Evolutionary conservation across 1,140 invertebrate genomes (phyloP).

Genomic region (Whitmania pigra): DNA sequence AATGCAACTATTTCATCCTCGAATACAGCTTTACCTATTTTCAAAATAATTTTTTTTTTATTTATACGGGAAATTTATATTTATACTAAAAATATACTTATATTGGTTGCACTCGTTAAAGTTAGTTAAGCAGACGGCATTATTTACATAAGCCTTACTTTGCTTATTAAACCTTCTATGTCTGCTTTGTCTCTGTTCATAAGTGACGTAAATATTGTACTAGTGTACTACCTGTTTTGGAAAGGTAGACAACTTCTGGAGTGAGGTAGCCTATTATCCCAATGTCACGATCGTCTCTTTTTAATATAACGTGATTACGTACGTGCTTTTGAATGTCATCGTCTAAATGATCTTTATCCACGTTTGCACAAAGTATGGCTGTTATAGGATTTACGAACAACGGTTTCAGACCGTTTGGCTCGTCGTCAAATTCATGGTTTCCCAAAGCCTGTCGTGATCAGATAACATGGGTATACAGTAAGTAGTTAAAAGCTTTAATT

Average conservation of each 20-base stretch:
- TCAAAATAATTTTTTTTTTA: neutral
- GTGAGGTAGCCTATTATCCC: neutral
- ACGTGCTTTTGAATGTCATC: no score
- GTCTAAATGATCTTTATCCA: no score
- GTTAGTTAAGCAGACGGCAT: neutral
- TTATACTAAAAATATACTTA: neutral
- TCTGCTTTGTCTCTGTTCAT: no score
- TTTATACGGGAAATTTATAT: neutral
- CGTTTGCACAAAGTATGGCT: slow-evolving; percentile 52
- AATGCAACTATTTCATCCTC: neutral
- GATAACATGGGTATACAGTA: no score
- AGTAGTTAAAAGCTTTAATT: no score
- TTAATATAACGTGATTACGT: no score
- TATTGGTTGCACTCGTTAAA: neutral
- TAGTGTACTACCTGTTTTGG: slow-evolving; percentile 1
- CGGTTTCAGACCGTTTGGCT: slow-evolving; percentile 58
- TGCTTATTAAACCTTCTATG: neutral
- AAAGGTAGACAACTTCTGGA: neutral
- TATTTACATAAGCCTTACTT: neutral
- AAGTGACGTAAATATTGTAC: no score
- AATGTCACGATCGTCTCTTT: neutral
- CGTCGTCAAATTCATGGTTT: slow-evolving; percentile 86
- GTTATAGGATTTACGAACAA: slow-evolving; percentile 59
- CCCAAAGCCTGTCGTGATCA: slow-evolving; percentile 57
- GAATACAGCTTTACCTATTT: neutral